phyloP scores from a whole-genome alignment of 2,888 invertebrate genomes.

The Deilephila porcellus region DNA sequence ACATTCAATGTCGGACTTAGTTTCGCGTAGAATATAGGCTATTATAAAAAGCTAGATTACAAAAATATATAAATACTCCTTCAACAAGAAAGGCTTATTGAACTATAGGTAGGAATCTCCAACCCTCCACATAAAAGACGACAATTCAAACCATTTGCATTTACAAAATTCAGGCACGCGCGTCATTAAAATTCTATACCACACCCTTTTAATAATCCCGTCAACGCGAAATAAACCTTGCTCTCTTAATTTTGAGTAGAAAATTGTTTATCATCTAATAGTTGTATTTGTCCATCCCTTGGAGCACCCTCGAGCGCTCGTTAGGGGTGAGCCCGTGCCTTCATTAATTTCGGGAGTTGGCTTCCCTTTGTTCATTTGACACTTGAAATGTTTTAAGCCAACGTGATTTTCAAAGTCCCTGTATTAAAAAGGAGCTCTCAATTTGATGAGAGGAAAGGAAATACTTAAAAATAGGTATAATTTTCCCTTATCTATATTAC shows the following conservation, averaged over 20 bases:
- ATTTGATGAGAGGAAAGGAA: background rate
- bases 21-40: too few species aligned
- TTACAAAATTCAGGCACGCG: constrained; percentile 57
- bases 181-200: constrained; percentile 52
- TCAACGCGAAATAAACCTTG: background rate
- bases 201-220: constrained; percentile 33
- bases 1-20: too few species aligned
- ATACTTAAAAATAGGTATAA: background rate
- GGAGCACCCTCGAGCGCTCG: constrained; percentile 8
- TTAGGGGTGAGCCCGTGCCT: constrained; percentile 22
- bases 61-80: background rate
- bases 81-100: constrained; percentile 6
- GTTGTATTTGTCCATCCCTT: constrained; percentile 5
- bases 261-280: constrained; percentile 2
- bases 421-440: background rate
- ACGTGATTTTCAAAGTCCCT: constrained; percentile 3
- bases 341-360: constrained; percentile 13
- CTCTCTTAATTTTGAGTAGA: constrained; percentile 5
- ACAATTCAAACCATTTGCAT: constrained; percentile 49
- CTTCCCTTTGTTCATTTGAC: constrained; percentile 22
- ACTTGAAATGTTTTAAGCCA: constrained; percentile 14
- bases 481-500: too few species aligned
- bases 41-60: too few species aligned
- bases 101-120: constrained; percentile 10
- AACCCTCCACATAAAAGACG: constrained; percentile 31